Evolutionary conservation across 1,140 invertebrate species (phyloP).

Genomic region (Dendrolimus kikuchii): DNA sequence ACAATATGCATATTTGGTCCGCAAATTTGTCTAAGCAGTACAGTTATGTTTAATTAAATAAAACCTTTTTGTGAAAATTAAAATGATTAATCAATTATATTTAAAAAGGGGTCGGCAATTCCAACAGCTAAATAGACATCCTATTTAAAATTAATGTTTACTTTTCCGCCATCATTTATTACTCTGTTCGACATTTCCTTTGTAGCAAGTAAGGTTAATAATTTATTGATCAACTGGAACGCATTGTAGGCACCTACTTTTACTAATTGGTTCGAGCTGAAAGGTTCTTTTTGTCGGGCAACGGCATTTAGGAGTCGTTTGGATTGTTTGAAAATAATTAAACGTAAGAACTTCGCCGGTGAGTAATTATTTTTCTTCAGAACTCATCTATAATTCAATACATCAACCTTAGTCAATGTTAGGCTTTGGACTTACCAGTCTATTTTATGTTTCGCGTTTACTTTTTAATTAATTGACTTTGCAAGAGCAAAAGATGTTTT

Average conservation of each 20-base stretch:
- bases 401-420: conserved; percentile 9
- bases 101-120: too few relatives aligned
- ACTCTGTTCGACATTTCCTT: conserved; percentile 14
- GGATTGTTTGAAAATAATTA: conserved; percentile 29
- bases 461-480: too few relatives aligned
- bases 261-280: conserved; percentile 29
- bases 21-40: too few relatives aligned
- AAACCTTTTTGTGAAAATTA: too few relatives aligned
- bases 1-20: too few relatives aligned
- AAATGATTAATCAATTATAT: too few relatives aligned
- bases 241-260: conserved; percentile 29
- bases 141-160: background rate
- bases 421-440: conserved; percentile 18
- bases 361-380: conserved; percentile 28
- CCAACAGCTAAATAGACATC: too few relatives aligned
- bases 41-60: too few relatives aligned
- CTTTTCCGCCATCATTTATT: conserved; percentile 16
- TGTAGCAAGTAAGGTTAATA: conserved; percentile 21
- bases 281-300: conserved; percentile 21
- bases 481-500: too few relatives aligned
- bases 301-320: conserved; percentile 16
- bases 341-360: conserved; percentile 20
- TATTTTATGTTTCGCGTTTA: conserved; percentile 5
- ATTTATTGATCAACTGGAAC: conserved; percentile 26
- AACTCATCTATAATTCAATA: conserved; percentile 20